These are phyloP conservation scores for Tetanocera ferruginea DNA, from an alignment of 2,888 invertebrate species.

Conservation along the genomic window DNA sequence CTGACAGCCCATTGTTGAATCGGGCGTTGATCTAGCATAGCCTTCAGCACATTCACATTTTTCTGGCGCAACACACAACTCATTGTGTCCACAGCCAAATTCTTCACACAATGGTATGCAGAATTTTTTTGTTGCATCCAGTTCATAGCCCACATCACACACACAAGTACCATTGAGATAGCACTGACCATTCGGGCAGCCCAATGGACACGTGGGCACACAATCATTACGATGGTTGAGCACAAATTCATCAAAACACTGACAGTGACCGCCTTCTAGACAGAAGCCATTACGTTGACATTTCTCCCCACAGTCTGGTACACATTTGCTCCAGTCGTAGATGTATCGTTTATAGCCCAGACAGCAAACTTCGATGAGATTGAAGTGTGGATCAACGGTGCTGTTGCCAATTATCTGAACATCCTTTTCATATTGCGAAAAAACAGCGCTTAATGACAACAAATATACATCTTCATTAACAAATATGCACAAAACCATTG, in stretches of 20 bases:
- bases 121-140: conserved; percentile 66
- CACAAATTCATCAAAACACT: conserved; percentile 64
- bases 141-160: conserved; percentile 63
- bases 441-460: conserved; percentile 57
- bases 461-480: background rate
- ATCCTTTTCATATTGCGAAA: conserved; percentile 65
- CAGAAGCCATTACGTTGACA: conserved; percentile 71
- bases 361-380: conserved; percentile 78
- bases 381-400: conserved; percentile 68
- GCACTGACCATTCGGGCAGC: conserved; percentile 68
- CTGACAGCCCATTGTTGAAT: conserved; percentile 57
- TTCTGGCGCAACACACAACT: conserved; percentile 75
- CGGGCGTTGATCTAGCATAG: conserved; percentile 53
- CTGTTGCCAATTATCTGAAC: conserved; percentile 70
- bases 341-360: conserved; percentile 77
- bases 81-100: conserved; percentile 72
- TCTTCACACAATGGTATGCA: conserved; percentile 74
- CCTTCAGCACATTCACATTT: conserved; percentile 71
- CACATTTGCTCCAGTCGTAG: conserved; percentile 73
- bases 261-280: conserved; percentile 65
- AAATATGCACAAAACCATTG: background rate
- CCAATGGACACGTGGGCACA: conserved; percentile 61
- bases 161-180: conserved; percentile 65
- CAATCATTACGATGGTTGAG: conserved; percentile 63
- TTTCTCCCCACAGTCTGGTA: conserved; percentile 68